phyloP scores from a whole-genome alignment of 2,113 vertebrate species.

The Toxotes chatareus region DNA sequence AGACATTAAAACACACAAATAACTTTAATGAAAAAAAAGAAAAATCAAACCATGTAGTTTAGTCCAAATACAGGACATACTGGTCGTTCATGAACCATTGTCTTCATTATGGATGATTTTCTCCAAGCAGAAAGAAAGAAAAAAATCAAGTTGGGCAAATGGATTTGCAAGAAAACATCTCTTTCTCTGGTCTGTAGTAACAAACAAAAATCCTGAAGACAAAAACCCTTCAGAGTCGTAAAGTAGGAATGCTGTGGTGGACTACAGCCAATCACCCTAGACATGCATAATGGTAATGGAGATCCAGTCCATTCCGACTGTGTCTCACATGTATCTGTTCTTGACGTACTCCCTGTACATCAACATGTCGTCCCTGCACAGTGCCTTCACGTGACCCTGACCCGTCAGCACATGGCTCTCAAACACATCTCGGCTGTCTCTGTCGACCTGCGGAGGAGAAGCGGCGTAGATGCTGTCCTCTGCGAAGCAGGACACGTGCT shows the following conservation, averaged over 20 bases:
- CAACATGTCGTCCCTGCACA: conserved; percentile 88
- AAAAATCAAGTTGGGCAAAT: neutral
- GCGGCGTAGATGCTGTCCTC: conserved; percentile 91
- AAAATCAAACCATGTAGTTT: neutral
- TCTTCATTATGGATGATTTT: neutral
- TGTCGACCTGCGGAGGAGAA: conserved; percentile 86
- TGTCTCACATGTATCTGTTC: conserved; percentile 91
- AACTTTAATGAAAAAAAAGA: neutral
- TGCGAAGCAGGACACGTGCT: conserved; percentile 89
- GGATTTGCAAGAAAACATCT: neutral
- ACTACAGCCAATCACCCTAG: neutral
- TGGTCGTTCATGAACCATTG: neutral
- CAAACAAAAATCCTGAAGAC: neutral
- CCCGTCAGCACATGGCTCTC: conserved; percentile 89
- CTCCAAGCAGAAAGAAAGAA: neutral
- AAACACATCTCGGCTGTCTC: conserved; percentile 89
- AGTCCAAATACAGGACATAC: neutral
- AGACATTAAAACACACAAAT: conserved; percentile 20
- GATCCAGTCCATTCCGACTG: neutral
- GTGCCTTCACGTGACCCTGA: conserved; percentile 86
- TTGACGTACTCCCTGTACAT: conserved; percentile 94
- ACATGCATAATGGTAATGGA: neutral
- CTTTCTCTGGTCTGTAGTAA: neutral
- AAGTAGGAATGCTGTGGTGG: neutral
- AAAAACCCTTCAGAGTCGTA: neutral